Percentiles rank a stretch among this genome's conserved stretches.
phyloP scores from a whole-genome alignment of 1,140 invertebrate species.

The Drosophila quadrilineata region DNA sequence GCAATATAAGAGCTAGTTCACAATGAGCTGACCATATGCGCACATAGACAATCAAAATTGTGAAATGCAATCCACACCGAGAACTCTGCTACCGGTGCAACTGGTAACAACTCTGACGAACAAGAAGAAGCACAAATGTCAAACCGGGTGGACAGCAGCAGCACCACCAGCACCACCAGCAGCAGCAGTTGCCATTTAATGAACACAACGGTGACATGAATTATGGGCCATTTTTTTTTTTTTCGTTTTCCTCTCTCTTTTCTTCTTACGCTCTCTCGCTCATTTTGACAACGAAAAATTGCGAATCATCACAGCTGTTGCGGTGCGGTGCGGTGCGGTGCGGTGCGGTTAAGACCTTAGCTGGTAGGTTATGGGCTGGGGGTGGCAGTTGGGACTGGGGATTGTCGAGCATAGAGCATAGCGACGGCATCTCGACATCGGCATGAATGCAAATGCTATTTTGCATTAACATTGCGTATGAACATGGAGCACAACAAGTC shows the following conservation, averaged over 20 bases:
- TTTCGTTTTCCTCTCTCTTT: too few species aligned
- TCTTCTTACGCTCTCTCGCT: too few species aligned
- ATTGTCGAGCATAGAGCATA: background rate
- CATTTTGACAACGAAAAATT: slow-evolving; percentile 65
- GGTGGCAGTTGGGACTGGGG: background rate
- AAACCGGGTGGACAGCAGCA: background rate
- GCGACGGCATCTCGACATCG: slow-evolving; percentile 14
- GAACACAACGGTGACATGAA: slow-evolving; percentile 67
- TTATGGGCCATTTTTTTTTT: slow-evolving; percentile 51
- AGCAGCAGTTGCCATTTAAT: slow-evolving; percentile 56
- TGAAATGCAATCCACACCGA: slow-evolving; percentile 13
- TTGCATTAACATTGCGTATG: slow-evolving; percentile 59
- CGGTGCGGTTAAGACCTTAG: background rate
- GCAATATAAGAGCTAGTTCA: slow-evolving; percentile 52
- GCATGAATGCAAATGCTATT: slow-evolving; percentile 63
- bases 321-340: slow-evolving; percentile 23
- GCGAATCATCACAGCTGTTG: slow-evolving; percentile 64
- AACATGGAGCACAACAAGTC: slow-evolving; percentile 1
- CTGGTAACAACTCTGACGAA: slow-evolving; percentile 24
- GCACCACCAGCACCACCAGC: slow-evolving; percentile 3
- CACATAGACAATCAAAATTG: slow-evolving; percentile 67
- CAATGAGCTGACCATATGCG: slow-evolving; percentile 70
- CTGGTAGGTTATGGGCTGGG: too few species aligned
- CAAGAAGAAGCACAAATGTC: background rate
- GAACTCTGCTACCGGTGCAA: slow-evolving; percentile 21